These are phyloP conservation scores for Picathartes gymnocephalus DNA, from an alignment of 2,113 vertebrate genomes.

Conservation along the genomic window DNA sequence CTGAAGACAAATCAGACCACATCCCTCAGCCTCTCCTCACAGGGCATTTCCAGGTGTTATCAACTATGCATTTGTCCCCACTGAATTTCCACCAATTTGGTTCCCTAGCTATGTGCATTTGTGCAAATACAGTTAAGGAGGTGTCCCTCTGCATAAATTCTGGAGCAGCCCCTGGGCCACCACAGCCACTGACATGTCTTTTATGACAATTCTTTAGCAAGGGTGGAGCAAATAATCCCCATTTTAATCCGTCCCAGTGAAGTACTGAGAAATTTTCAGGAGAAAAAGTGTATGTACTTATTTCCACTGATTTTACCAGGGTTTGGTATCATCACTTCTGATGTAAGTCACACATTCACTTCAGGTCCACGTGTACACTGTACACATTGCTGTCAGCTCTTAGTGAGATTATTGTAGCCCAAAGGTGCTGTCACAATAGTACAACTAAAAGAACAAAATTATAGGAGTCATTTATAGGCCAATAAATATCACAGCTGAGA, in stretches of 20 bases:
- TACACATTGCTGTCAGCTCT: not conserved
- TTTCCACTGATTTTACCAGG: not conserved
- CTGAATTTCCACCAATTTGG: not conserved
- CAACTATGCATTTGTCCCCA: not conserved
- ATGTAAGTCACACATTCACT: not conserved
- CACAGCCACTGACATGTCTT: not conserved
- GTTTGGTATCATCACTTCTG: not conserved
- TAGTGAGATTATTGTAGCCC: not conserved
- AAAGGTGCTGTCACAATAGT: not conserved
- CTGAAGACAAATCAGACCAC: not conserved
- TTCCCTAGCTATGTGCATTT: not conserved
- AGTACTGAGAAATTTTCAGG: not conserved
- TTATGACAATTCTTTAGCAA: not conserved
- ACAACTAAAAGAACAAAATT: not conserved
- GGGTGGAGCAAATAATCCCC: not conserved
- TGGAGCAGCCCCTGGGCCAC: not conserved
- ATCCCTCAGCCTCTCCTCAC: not conserved
- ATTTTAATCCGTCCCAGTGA: not conserved
- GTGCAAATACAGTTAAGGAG: accelerated
- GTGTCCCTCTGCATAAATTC: not conserved
- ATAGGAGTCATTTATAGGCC: not conserved
- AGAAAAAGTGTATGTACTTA: not conserved
- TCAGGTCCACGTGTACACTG: not conserved
- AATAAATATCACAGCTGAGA: not conserved
- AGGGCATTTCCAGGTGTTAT: not conserved